Conservation (phyloP, 2,888 invertebrate species). For the Adelognathus sp. region DNA sequence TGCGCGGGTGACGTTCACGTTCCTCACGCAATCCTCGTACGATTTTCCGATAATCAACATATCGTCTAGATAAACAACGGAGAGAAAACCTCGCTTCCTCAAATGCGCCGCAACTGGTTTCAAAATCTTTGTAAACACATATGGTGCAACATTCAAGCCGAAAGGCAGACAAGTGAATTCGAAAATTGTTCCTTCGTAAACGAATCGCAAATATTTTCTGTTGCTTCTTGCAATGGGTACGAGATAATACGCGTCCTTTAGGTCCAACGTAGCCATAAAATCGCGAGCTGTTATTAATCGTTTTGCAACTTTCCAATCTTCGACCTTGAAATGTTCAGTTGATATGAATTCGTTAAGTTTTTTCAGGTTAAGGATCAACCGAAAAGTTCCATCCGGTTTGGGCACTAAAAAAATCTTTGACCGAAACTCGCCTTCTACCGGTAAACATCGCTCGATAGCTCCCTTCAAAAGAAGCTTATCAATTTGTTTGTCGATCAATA, state of each 20-base stretch:
- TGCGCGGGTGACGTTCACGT: not conserved
- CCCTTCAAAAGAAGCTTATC: constrained; percentile 4
- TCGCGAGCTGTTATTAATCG: not conserved
- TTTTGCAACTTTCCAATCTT: not conserved
- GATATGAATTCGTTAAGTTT: not conserved
- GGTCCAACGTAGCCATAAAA: constrained; percentile 23
- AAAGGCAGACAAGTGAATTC: constrained; percentile 29
- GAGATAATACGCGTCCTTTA: not conserved
- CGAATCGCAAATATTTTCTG: constrained; percentile 20
- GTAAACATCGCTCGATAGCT: not conserved
- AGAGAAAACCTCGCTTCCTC: constrained; percentile 10
- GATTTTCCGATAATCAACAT: constrained; percentile 31
- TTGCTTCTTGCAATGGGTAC: not conserved
- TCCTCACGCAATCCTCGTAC: not conserved
- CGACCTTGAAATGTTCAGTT: not conserved
- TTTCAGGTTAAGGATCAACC: constrained; percentile 63
- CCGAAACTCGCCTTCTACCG: not conserved
- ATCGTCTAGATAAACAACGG: constrained; percentile 35
- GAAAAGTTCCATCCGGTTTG: not conserved
- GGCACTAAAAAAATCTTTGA: not conserved
- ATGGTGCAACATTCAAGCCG: constrained; percentile 13
- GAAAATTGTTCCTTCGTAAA: not conserved
- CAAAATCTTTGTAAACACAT: constrained; percentile 41
- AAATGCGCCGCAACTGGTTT: constrained; percentile 30
- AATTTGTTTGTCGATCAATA: not conserved